phyloP scores from a whole-genome alignment of 2,888 invertebrate genomes.

The Salticus scenicus region DNA sequence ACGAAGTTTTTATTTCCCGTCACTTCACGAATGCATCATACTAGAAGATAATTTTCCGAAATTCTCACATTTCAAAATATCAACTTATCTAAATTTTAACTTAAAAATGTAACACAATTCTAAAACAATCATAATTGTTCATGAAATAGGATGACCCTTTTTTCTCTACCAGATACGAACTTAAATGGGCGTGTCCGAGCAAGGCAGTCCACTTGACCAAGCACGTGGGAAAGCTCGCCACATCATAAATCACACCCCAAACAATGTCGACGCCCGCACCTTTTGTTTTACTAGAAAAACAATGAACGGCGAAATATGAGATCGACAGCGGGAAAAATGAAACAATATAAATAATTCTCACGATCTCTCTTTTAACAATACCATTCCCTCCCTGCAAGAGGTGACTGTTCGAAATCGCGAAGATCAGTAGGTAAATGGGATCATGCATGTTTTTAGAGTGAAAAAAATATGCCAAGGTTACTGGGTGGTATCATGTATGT shows the following conservation, averaged over 20 bases:
- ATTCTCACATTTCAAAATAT: no score
- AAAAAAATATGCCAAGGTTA: constrained; percentile 41
- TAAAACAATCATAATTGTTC: no score
- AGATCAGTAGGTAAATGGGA: constrained; percentile 62
- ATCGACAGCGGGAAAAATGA: background rate
- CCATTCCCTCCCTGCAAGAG: constrained; percentile 6
- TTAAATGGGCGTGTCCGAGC: background rate
- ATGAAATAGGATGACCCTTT: background rate
- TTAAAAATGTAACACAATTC: no score
- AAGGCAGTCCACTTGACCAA: background rate
- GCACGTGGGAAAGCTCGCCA: background rate
- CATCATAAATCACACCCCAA: background rate
- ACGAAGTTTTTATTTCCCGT: no score
- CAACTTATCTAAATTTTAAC: no score
- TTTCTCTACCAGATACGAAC: background rate
- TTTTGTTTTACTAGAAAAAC: background rate
- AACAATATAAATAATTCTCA: constrained; percentile 58
- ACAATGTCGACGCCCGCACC: background rate
- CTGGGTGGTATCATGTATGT: no score
- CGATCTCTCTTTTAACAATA: constrained; percentile 32
- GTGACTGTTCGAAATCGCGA: constrained; percentile 23
- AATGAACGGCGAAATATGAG: background rate
- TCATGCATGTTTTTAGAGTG: constrained; percentile 5
- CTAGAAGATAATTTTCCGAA: no score
- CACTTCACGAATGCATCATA: no score